Conservation (phyloP, 2,113 vertebrate genomes). For the Theristicus caerulescens region DNA sequence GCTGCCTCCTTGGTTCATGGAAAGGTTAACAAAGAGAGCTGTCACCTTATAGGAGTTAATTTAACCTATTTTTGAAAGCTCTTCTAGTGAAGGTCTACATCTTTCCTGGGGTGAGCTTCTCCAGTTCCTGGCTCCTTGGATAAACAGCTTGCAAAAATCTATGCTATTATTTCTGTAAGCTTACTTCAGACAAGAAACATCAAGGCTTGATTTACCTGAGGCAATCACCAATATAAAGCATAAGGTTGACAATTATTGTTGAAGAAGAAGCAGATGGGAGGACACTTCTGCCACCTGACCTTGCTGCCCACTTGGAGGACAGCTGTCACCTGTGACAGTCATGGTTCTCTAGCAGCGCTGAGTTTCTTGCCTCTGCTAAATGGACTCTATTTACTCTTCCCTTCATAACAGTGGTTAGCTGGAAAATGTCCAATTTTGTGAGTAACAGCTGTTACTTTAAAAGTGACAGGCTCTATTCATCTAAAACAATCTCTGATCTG, state of each 20-base stretch:
- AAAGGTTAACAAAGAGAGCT: neutral
- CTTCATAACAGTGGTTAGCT: neutral
- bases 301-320: neutral
- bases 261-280: conserved; percentile 4
- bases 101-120: neutral
- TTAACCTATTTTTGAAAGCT: neutral
- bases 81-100: neutral
- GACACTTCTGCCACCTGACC: conserved; percentile 16
- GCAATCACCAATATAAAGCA: neutral
- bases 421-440: conserved; percentile 41
- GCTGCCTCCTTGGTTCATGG: neutral
- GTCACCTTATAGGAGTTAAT: neutral
- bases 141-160: neutral
- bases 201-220: neutral
- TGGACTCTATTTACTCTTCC: conserved; percentile 7
- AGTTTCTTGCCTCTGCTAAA: conserved; percentile 20
- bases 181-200: neutral
- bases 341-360: neutral
- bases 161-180: neutral
- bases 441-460: conserved; percentile 54
- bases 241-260: conserved; percentile 1
- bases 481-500: neutral
- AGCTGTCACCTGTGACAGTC: conserved; percentile 31
- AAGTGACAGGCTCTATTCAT: conserved; percentile 47
- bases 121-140: neutral